Conservation (phyloP, 1,140 invertebrate species). For the Laodelphax striatellus region DNA sequence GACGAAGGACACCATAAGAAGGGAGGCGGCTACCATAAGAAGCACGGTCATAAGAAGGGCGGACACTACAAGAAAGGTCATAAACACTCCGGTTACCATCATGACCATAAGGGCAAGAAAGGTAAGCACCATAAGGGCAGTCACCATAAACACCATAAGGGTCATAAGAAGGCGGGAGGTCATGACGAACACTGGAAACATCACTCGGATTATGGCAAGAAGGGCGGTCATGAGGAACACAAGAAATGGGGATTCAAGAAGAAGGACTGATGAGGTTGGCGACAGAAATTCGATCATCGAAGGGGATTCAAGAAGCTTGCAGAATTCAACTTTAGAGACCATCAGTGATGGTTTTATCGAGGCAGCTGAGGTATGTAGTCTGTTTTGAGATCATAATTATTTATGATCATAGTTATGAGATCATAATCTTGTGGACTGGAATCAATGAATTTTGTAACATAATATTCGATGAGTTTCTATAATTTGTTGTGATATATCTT, state of each 20-base stretch:
- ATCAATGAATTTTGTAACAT: no score
- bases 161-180: conserved; percentile 52
- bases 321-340: neutral
- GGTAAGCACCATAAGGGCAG: conserved; percentile 46
- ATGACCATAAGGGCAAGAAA: conserved; percentile 46
- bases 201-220: conserved; percentile 50
- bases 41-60: conserved; percentile 51
- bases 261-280: conserved; percentile 12
- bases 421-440: neutral
- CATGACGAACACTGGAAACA: conserved; percentile 53
- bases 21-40: conserved; percentile 43
- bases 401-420: neutral
- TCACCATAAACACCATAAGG: conserved; percentile 46
- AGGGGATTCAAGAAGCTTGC: no score
- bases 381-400: neutral
- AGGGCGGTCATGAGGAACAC: conserved; percentile 49
- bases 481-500: no score
- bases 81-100: conserved; percentile 50
- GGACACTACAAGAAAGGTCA: conserved; percentile 63
- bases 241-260: conserved; percentile 47
- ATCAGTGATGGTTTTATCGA: neutral
- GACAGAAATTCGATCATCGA: neutral
- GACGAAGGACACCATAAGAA: conserved; percentile 49
- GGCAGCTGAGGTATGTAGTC: neutral
- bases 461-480: no score